Evolutionary conservation across 2,888 invertebrate genomes (phyloP).

Genomic region (Dryadula phaetusa): DNA sequence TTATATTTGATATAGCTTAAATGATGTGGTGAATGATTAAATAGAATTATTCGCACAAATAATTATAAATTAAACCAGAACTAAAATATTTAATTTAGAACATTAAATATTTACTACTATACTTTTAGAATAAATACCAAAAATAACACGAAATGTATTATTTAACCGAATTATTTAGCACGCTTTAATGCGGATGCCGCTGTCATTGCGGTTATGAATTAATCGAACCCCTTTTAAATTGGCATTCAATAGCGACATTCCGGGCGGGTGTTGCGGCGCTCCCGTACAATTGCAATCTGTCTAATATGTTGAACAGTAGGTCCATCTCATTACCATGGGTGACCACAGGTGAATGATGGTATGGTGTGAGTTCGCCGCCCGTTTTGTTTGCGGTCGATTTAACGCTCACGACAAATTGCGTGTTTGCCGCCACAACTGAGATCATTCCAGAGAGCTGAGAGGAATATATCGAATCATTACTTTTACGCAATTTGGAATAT

Average conservation of each 20-base stretch:
- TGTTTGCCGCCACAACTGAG: constrained; percentile 77
- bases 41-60: constrained; percentile 3
- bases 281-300: constrained; percentile 77
- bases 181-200: constrained; percentile 38
- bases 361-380: constrained; percentile 65
- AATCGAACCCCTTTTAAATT: constrained; percentile 52
- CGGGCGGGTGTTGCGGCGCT: constrained; percentile 56
- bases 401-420: constrained; percentile 82
- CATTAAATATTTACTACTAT: constrained; percentile 18
- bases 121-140: constrained; percentile 26
- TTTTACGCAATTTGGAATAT: constrained; percentile 67
- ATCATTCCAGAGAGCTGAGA: constrained; percentile 71
- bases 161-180: constrained; percentile 42
- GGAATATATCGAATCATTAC: constrained; percentile 70
- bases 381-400: constrained; percentile 84
- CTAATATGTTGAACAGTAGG: constrained; percentile 82
- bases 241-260: constrained; percentile 48
- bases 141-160: constrained; percentile 22
- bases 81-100: constrained; percentile 25
- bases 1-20: background rate
- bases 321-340: constrained; percentile 83
- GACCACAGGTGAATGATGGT: constrained; percentile 83
- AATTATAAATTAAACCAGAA: constrained; percentile 7
- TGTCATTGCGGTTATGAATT: constrained; percentile 49
- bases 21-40: constrained; percentile 12